Conservation (phyloP, 2,113 vertebrate genomes). For the Hydrolagus affinis region DNA sequence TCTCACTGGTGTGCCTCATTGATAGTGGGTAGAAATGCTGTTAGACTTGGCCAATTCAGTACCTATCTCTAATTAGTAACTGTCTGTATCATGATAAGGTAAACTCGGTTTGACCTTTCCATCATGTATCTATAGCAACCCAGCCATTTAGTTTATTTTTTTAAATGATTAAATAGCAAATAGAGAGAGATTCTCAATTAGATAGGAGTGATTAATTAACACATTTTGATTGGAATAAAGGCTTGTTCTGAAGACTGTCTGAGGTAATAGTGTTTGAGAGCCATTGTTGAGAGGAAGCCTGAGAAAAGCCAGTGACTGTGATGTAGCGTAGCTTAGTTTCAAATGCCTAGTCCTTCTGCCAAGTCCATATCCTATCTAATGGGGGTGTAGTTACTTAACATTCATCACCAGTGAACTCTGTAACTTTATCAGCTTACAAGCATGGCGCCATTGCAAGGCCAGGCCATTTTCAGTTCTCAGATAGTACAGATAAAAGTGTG, state of each 20-base stretch:
- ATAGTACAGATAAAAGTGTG: constrained; percentile 81
- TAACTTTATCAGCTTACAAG: constrained; percentile 88
- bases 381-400: constrained; percentile 86
- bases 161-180: constrained; percentile 72
- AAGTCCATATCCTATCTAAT: constrained; percentile 73
- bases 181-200: constrained; percentile 53
- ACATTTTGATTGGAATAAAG: constrained; percentile 43
- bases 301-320: constrained; percentile 56
- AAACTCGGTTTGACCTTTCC: constrained; percentile 68
- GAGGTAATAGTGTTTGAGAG: constrained; percentile 46
- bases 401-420: constrained; percentile 91
- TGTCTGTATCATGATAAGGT: constrained; percentile 72
- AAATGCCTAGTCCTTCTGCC: constrained; percentile 59
- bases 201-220: constrained; percentile 61
- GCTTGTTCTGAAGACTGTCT: constrained; percentile 34
- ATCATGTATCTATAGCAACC: constrained; percentile 59
- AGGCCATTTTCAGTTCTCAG: constrained; percentile 76
- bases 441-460: constrained; percentile 83
- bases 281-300: constrained; percentile 43
- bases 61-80: constrained; percentile 76
- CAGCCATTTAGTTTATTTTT: constrained; percentile 52
- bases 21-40: constrained; percentile 66
- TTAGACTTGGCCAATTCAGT: constrained; percentile 52
- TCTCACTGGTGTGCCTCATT: constrained; percentile 59
- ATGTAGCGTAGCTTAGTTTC: constrained; percentile 63